Base-by-base conservation (phyloP, 2,888 invertebrate genomes). In the Scaptomyza tumidula region DNA sequence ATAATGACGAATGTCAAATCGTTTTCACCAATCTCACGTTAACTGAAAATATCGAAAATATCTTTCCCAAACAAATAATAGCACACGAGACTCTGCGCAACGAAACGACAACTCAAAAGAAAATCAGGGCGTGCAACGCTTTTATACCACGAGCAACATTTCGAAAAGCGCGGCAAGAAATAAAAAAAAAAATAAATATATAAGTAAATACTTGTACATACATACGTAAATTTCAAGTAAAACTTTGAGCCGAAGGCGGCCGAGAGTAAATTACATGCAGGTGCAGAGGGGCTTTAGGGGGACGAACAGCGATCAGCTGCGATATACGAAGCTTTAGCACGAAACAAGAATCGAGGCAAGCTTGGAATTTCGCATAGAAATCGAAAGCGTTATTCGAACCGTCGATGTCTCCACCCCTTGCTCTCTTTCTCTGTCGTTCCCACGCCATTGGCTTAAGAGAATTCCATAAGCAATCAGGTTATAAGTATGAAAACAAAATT, bases 91-190 rank as follows among this genome's bases (percentile, higher is more conserved):
- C 92, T 91, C 91, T 91, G 91, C 90, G 89, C 90, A 91, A 89
- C 90, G 89, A 90, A 91, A 90, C 89, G 91, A 91, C 91, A 90
- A 91, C 91, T 92, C 90, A 90, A 91, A 91, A 90, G 90, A 91
- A 91, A 91, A 90, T 85, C 89, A 86, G 90, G 88, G 86, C 86
- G 90, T 89, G 87, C 88, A 88, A 90, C 85, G 91, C 91, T 91
- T 82, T 91, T 92, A 92, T 92, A 92, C 91, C 90, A 88, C 78
- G 61, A 73, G 33, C 87, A 75, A 80, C 80, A 70, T 62, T 72
- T 76, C 73, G 72, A 70, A 72, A 75, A 77, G 64, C 65, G 63
- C 41, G 41, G 52, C 59, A 59, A 65, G 67, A 50, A 48, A 43
- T 52, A 56, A 41, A 59, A 65, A 67, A 50, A 48, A 43, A 54